phyloP scores from a whole-genome alignment of 2,113 vertebrate species.

The Psammodynastes pulverulentus region DNA sequence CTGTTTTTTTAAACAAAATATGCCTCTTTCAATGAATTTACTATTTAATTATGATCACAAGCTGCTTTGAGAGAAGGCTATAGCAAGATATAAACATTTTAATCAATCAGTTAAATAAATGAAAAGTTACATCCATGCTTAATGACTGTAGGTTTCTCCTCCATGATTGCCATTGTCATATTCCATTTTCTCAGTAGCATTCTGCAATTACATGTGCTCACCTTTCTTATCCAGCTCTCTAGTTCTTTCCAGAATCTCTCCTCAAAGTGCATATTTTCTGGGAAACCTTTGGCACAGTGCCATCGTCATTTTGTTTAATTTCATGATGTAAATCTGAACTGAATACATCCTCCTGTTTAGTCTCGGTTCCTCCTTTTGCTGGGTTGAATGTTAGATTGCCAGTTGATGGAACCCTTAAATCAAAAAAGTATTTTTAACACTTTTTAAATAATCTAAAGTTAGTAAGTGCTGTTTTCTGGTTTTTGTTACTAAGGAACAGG shows the following conservation, averaged over 20 bases:
- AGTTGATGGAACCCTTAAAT: neutral
- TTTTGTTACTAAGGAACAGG: slow-evolving; percentile 15
- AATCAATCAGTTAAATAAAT: neutral
- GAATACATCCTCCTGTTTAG: neutral
- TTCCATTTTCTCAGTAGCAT: neutral
- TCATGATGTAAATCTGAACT: neutral
- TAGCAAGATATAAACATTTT: neutral
- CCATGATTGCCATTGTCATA: neutral
- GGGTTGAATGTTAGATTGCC: neutral
- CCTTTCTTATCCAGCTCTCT: neutral
- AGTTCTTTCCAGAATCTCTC: neutral
- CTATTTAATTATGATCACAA: neutral
- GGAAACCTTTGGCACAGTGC: neutral
- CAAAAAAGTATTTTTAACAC: neutral
- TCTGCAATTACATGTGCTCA: neutral
- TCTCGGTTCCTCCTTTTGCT: neutral
- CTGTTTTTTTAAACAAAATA: neutral
- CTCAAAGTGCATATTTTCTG: neutral
- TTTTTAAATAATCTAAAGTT: neutral
- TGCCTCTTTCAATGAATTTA: neutral
- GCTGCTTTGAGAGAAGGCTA: neutral
- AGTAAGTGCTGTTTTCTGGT: slow-evolving; percentile 16
- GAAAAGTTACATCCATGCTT: neutral
- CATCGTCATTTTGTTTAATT: neutral
- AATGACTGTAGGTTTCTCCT: neutral